These are phyloP conservation scores for Fregetta grallaria DNA, from an alignment of 2,113 vertebrate genomes.

Conservation along the genomic window DNA sequence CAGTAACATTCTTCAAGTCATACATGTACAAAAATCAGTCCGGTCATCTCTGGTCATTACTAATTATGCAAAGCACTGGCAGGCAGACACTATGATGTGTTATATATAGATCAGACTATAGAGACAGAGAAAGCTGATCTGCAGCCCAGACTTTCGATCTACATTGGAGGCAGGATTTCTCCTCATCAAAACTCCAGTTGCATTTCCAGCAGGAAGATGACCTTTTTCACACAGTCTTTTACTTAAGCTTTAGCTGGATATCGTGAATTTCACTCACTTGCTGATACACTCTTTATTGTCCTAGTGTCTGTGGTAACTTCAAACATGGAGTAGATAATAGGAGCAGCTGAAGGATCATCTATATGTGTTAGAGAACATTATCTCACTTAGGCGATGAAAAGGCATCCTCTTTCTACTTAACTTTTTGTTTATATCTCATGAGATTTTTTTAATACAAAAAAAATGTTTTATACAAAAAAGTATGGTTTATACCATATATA, in stretches of 20 bases:
- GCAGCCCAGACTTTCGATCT: not conserved
- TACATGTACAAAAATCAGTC: not conserved
- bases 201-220: not conserved
- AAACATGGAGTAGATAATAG: not conserved
- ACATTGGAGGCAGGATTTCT: not conserved
- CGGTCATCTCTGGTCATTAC: not conserved
- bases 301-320: not conserved
- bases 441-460: not conserved
- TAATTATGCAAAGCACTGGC: not conserved
- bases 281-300: not conserved
- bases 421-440: not conserved
- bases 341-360: not conserved
- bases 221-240: not conserved
- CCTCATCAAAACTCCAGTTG: not conserved
- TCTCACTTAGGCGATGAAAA: not conserved
- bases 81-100: not conserved
- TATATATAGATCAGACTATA: not conserved
- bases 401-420: not conserved
- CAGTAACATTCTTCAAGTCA: not conserved
- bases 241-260: not conserved
- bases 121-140: not conserved
- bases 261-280: not conserved
- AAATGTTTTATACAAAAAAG: not conserved
- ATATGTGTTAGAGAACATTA: not conserved
- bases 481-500: not conserved